Evolutionary conservation across 2,888 invertebrate species (phyloP).

Genomic region (Electrophaes corylata): DNA sequence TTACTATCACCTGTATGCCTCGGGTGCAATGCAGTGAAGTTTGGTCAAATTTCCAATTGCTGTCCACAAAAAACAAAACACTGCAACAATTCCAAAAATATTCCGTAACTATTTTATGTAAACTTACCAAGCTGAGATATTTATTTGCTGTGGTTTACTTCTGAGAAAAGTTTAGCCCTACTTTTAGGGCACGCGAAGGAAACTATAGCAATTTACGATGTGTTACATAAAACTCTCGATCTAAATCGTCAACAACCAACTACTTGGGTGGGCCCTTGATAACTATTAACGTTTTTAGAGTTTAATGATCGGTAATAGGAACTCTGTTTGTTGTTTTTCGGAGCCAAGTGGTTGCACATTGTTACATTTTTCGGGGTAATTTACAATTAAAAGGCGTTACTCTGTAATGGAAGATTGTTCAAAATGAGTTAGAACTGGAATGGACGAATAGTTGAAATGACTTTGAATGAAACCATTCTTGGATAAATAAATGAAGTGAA

Average conservation of each 20-base stretch:
- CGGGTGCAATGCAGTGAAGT: too few relatives aligned
- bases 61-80: too few relatives aligned
- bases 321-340: slow-evolving; percentile 64
- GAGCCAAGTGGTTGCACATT: slow-evolving; percentile 39
- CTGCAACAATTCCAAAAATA: neutral
- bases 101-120: neutral
- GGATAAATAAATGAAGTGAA: neutral
- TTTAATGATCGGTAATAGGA: slow-evolving; percentile 72
- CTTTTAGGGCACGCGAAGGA: slow-evolving; percentile 58
- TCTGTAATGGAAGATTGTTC: slow-evolving; percentile 25
- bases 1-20: too few relatives aligned
- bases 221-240: slow-evolving; percentile 74
- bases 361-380: slow-evolving; percentile 39
- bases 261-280: slow-evolving; percentile 78
- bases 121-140: slow-evolving; percentile 5
- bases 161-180: slow-evolving; percentile 65
- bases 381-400: slow-evolving; percentile 38
- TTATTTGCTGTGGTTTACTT: slow-evolving; percentile 42
- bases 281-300: slow-evolving; percentile 72
- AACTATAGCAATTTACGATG: slow-evolving; percentile 72
- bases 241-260: slow-evolving; percentile 57
- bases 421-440: slow-evolving; percentile 10
- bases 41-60: too few relatives aligned
- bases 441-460: slow-evolving; percentile 5
- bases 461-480: neutral